Evolutionary conservation across 2,888 invertebrate genomes (phyloP).

Genomic region (Smittia sp.): DNA sequence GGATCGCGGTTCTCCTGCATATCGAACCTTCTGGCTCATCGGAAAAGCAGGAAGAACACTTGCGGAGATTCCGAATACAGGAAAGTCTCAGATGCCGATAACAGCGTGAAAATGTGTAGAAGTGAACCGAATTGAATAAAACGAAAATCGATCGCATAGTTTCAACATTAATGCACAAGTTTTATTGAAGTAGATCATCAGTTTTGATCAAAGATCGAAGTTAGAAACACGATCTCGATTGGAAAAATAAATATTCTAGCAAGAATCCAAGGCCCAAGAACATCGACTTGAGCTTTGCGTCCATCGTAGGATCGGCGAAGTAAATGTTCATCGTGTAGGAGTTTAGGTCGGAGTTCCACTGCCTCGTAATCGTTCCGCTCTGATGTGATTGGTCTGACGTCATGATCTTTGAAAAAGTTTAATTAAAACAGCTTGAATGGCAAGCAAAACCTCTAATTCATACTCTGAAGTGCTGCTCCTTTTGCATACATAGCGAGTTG

Average conservation of each 20-base stretch:
- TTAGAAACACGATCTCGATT: too few species aligned
- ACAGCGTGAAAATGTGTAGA: background rate
- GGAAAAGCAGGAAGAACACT: background rate
- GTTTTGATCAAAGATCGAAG: background rate
- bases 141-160: background rate
- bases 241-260: slow-evolving; percentile 57
- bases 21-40: slow-evolving; percentile 20
- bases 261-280: slow-evolving; percentile 79
- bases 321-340: slow-evolving; percentile 72
- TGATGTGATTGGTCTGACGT: slow-evolving; percentile 60
- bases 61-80: slow-evolving; percentile 8
- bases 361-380: slow-evolving; percentile 67
- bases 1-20: slow-evolving; percentile 18
- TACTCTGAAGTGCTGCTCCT: slow-evolving; percentile 64
- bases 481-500: slow-evolving; percentile 60
- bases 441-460: background rate
- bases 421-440: background rate
- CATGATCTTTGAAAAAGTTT: slow-evolving; percentile 55
- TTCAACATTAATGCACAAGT: background rate
- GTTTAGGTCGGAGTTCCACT: slow-evolving; percentile 66
- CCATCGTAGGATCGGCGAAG: slow-evolving; percentile 68
- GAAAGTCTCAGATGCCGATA: slow-evolving; percentile 1
- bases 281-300: slow-evolving; percentile 74
- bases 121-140: background rate
- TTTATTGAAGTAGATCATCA: background rate